These are phyloP conservation scores for Rotaria sp. DNA, from an alignment of 2,888 invertebrate species.

Conservation along the genomic window DNA sequence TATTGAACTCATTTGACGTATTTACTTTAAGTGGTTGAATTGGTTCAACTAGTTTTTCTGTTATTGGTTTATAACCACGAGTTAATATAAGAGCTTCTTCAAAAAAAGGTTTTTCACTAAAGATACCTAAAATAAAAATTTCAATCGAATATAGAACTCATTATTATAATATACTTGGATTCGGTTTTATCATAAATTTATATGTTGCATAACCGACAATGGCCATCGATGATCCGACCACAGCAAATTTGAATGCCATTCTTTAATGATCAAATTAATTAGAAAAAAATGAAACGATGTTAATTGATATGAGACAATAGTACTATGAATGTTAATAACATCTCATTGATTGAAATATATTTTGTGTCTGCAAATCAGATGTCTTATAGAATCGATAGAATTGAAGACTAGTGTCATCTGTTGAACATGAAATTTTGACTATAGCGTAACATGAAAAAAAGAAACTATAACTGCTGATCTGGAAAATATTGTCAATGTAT, in stretches of 20 bases:
- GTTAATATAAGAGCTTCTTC: neutral
- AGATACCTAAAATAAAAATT: neutral
- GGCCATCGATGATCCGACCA: neutral
- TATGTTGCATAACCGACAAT: neutral
- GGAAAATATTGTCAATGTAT: no score
- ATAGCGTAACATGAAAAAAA: no score
- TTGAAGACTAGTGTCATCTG: neutral
- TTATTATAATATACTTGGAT: neutral
- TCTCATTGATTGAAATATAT: neutral
- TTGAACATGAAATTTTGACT: no score
- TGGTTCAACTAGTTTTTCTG: slow-evolving; percentile 5
- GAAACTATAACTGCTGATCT: no score
- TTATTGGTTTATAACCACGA: neutral
- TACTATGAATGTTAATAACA: neutral
- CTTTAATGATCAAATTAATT: neutral
- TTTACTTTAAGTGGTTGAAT: neutral
- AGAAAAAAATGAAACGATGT: neutral
- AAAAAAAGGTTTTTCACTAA: neutral
- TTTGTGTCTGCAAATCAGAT: neutral
- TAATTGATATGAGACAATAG: neutral
- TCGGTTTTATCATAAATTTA: neutral
- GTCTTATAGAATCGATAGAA: neutral
- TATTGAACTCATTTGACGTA: slow-evolving; percentile 7
- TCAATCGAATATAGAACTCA: neutral
- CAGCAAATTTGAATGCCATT: neutral